These are phyloP conservation scores for Neocrepidodera transversa DNA, from an alignment of 2,888 invertebrate genomes.

Conservation along the genomic window DNA sequence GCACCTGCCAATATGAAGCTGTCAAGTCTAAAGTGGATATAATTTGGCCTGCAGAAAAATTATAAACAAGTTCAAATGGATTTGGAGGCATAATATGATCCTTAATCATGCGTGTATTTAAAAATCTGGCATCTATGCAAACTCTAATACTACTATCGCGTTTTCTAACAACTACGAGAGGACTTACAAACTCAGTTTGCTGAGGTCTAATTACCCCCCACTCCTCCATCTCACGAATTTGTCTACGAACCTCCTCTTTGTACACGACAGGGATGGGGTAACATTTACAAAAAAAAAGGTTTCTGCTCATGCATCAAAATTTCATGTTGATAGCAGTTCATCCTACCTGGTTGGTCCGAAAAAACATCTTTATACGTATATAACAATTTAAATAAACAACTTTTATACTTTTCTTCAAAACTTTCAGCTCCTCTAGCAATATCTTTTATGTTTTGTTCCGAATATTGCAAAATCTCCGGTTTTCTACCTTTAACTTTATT, in stretches of 20 bases:
- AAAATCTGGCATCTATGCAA: conserved; percentile 6
- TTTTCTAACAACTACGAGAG: not conserved
- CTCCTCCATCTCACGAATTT: conserved; percentile 17
- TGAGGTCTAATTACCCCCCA: conserved; percentile 12
- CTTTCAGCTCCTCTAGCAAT: not conserved
- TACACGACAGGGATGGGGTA: conserved; percentile 3
- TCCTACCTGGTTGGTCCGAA: conserved; percentile 18
- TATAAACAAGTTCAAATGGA: conserved; percentile 5
- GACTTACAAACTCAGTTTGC: conserved; percentile 2
- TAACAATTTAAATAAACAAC: not conserved
- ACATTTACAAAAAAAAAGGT: not conserved
- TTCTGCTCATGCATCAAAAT: conserved; percentile 5
- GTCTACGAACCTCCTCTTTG: not conserved
- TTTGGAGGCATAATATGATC: conserved; percentile 11
- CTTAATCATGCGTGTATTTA: conserved; percentile 8
- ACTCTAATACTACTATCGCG: not conserved
- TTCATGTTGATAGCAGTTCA: conserved; percentile 7
- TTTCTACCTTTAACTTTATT: not conserved
- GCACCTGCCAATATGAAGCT: not conserved
- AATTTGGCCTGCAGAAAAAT: conserved; percentile 3
- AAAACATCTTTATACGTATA: conserved; percentile 1
- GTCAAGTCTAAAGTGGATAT: not conserved
- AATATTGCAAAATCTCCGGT: not conserved
- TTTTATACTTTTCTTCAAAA: not conserved
- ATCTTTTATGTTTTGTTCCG: not conserved